A percentile compares a stretch with the other conserved stretches of the same genome.
These are phyloP conservation scores for Epinephelus coioides DNA, from an alignment of 2,797 vertebrate species.

Conservation along the genomic window DNA sequence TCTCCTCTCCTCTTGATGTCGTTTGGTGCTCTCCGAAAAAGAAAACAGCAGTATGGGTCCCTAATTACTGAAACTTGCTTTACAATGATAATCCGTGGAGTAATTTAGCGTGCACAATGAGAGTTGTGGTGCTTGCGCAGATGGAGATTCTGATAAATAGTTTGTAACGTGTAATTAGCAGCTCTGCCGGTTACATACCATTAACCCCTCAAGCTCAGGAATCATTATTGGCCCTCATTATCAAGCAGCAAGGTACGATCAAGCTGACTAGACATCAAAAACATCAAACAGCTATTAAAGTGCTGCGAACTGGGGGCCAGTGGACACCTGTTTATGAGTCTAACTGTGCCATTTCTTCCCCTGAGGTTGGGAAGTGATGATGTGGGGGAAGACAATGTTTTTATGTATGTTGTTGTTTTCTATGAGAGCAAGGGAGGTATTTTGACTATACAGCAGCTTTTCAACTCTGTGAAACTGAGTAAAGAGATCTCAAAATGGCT, in stretches of 20 bases:
- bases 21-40: constrained; percentile 79
- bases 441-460: constrained; percentile 54
- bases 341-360: constrained; percentile 82
- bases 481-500: constrained; percentile 59
- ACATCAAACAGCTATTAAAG: constrained; percentile 84
- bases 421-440: constrained; percentile 35
- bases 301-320: constrained; percentile 65
- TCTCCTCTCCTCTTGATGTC: constrained; percentile 70
- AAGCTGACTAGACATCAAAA: constrained; percentile 99
- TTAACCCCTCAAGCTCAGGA: constrained; percentile 99
- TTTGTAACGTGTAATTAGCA: constrained; percentile 99
- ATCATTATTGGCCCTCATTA: constrained; percentile 98
- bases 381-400: constrained; percentile 73
- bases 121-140: constrained; percentile 92
- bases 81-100: constrained; percentile 99
- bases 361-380: constrained; percentile 75
- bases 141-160: constrained; percentile 99
- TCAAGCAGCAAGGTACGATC: constrained; percentile 97
- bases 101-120: constrained; percentile 99
- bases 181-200: constrained; percentile 98
- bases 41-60: constrained; percentile 93
- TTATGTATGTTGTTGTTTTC: constrained; percentile 69
- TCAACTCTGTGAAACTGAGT: constrained; percentile 33
- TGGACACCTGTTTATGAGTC: constrained; percentile 89
- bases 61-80: constrained; percentile 99